A percentile compares a stretch with the other conserved stretches of the same genome.
Conservation (phyloP, 2,888 invertebrate species). For the Apodemia duryi region DNA sequence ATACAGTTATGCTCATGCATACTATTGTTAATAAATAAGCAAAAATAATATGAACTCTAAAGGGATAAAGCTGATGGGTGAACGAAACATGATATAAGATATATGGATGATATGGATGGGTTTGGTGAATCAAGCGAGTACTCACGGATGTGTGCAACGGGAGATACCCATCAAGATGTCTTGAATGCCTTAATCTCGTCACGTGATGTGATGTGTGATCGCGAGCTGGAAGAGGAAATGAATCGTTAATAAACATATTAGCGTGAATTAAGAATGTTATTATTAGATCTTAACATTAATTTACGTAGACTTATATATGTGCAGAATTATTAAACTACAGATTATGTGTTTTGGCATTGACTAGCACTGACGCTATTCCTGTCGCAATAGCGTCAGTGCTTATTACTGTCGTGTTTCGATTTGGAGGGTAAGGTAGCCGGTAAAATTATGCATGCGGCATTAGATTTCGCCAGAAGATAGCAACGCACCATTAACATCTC, state of each 20-base stretch:
- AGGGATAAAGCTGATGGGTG: slow-evolving; percentile 57
- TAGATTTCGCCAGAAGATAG: no score
- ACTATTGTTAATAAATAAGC: slow-evolving; percentile 46
- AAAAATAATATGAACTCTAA: slow-evolving; percentile 62
- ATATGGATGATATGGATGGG: slow-evolving; percentile 33
- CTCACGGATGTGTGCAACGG: slow-evolving; percentile 65
- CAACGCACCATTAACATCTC: no score
- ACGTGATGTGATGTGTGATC: slow-evolving; percentile 64
- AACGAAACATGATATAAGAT: slow-evolving; percentile 34
- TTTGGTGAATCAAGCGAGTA: slow-evolving; percentile 36
- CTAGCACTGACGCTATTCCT: no score
- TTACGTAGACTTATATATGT: neutral
- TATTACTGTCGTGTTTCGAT: no score
- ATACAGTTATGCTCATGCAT: slow-evolving; percentile 20
- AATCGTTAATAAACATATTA: neutral
- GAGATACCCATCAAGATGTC: slow-evolving; percentile 58
- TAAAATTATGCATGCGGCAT: no score
- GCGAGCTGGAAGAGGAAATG: slow-evolving; percentile 52
- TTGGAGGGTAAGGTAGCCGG: no score
- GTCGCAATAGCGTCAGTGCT: no score
- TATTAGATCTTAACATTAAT: neutral
- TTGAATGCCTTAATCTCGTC: slow-evolving; percentile 65
- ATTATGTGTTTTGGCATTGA: no score
- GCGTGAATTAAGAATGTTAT: neutral
- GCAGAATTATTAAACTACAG: no score